Base-by-base conservation (phyloP, 2,113 vertebrate species). In the Triplophysa siluroides region DNA sequence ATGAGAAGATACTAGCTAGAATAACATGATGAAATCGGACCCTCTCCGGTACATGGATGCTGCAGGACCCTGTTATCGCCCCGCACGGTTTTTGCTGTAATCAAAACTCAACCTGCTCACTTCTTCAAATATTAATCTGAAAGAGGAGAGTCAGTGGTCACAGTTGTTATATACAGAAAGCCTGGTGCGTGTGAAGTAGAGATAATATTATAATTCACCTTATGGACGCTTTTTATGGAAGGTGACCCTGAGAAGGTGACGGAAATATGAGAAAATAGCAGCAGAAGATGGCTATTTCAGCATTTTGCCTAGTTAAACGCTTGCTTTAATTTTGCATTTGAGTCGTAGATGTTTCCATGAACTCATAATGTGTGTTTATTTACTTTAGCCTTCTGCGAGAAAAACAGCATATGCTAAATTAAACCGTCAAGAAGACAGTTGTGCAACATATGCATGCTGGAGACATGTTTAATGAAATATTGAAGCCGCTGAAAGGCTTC, bases 401-500 rank as follows among this genome's bases (percentile, higher is more conserved):
- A 70, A 83, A 74, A 60, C 62, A 87, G 88, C 87, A 87, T 82
- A 85, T 88, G 83, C 82, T 83, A 87, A 76, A 76, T 85, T 88
- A 83, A 84, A 86, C 83, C 69, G 63, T 81, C 85, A 43, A 83
- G 83, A 87, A 89, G 87, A 85, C 87, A 82, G 84, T 83, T 81
- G 81, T 86, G 87, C 83, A 81, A 80, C 60, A 72, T 85, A 85
- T 87, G 85, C 89, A 86, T 88, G 88, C 88, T 87, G 78, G 90
- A 88, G 92, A 89, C 90, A 91, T 90, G 88, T 92, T 92, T 92
- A 88, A 93, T 92, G 87, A 89, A 85, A 88, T 84, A 70, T 41
- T 83, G 87, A 89, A 90, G 89, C 85, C 88, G 84, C 85, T 89
- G 81, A 87, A 87, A 89, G 83, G 79, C 88, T 89, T 81, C 85